A percentile compares a stretch with the other conserved stretches of the same genome.
Conservation (phyloP, 2,888 invertebrate species). For the Willowsia nigromaculata region DNA sequence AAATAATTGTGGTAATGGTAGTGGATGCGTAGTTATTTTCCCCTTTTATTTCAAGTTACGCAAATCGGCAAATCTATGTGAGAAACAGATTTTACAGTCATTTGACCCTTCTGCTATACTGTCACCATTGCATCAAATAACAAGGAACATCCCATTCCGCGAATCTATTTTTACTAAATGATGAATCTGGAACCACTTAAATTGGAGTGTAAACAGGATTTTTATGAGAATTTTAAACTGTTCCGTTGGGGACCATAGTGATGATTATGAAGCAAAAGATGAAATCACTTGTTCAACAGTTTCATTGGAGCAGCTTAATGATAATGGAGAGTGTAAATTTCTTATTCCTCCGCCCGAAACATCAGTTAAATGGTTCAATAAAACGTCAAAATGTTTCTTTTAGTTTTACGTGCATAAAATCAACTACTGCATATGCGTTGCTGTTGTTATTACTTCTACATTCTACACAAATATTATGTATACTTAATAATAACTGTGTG, state of each 20-base stretch:
- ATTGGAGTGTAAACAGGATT: conserved; percentile 31
- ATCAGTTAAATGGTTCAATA: neutral
- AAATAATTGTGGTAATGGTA: neutral
- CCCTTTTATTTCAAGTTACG: too few relatives aligned
- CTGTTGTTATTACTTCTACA: neutral
- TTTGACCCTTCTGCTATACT: neutral
- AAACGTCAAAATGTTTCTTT: conserved; percentile 23
- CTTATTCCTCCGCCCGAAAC: neutral
- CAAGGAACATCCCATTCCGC: neutral
- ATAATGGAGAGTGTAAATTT: conserved; percentile 13
- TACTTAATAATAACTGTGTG: neutral
- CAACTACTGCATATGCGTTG: neutral
- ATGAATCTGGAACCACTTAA: conserved; percentile 3
- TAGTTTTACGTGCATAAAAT: neutral
- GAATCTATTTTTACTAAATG: neutral
- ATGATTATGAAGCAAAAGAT: too few relatives aligned
- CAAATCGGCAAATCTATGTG: too few relatives aligned
- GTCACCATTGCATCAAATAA: neutral
- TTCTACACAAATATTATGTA: neutral
- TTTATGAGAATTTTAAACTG: conserved; percentile 52
- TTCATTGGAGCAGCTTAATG: neutral
- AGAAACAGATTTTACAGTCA: neutral
- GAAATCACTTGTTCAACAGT: neutral
- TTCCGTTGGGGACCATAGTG: neutral
- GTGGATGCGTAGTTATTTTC: neutral